Evolutionary conservation across 1,140 invertebrate species (phyloP), one percentile per base, ranked within the genome.

Genomic region (Calliphora vicina): DNA sequence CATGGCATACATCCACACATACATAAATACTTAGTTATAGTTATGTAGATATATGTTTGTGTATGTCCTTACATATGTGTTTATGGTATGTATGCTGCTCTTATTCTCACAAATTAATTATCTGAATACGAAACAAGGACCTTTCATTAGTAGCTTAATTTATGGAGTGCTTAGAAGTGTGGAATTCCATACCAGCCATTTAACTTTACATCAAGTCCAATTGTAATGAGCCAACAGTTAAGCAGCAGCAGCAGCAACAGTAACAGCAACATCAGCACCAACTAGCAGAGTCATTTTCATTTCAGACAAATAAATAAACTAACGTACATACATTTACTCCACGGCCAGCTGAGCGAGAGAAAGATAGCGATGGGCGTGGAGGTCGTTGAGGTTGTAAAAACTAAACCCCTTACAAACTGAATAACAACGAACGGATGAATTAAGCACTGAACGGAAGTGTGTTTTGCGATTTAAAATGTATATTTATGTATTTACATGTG

Each of bases 81-180:
- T 12, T 43, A 4, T 26, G 3, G 25, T 35, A 2, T 43, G 45
- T 80, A n/a, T 80, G 35, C 15, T 29, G 2, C 29, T 15, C n/a
- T 27, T 76, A 27, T 76, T 13, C 23, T 71, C 23, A 82, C 71
- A 82, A 82, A 82, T 82, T 82, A 82, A 82, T 82, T 82, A 82
- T 82, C 45, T 57, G 81, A 61, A 82, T 82, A 72, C 81, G 29
- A 43, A 35, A 61, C 81, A 72, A 82, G 81, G 67, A 82, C 81
- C 61, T 82, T 82, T 82, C 81, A 82, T 82, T 82, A 82, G 81
- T 35, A 71, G 29, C 81, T 72, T 61, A 82, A 71, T 82, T 72
- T 82, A 82, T 82, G 61, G 57, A 82, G 81, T 82, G 81, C 71
- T 82, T 82, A 82, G 81, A 43, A 42, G 81, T 82, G 81, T 82